Base-by-base conservation (phyloP, 2,797 vertebrate species). In the Trachurus trachurus region DNA sequence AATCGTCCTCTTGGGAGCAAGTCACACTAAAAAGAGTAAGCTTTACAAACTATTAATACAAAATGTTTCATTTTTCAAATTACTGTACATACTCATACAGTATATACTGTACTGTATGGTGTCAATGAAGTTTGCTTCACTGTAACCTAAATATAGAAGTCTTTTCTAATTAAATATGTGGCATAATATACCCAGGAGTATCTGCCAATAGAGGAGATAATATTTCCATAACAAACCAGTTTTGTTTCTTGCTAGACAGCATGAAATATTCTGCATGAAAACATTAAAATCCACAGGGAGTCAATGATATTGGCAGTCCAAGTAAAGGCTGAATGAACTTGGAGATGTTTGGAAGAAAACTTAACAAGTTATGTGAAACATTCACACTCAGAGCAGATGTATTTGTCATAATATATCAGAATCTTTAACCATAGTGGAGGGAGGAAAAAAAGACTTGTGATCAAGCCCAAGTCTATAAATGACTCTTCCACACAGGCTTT, bases 1-100 rank as follows among this genome's bases (percentile, higher is more conserved):
- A 91, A 92, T 85, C 77, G 13, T 85, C 78, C 92, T 90, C 91
- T 57, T 68, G 87, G 87, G 91, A 90, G 71, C 59, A 83, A 75
- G 86, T 76, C 63, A 3, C 66, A 62, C 64, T 74, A 81, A 82
- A 88, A 90, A 90, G 71, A 79, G 59, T 89, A 39, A 70, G 68
- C 40, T 84, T 82, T 60, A 56, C 69, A 74, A 89, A 84, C 77
- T 69, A 59, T 84, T 80, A 80, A 81, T 78, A 79, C 26, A 29
- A 76, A 73, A 80, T 80, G 76, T 81, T 81, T 80, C 39, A 59
- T 72, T 85, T 80, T 82, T 78, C 6, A 63, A 75, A 74, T 11
- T 34, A 59, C 8, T 75, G 65, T 64, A 45, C 58, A 54, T 15
- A 57, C 49, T 56, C 16, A 56, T 49, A 64, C 42, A 39, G 52